Evolutionary conservation across 2,113 vertebrate genomes (phyloP), one percentile per base, ranked within the genome.

Genomic region (Etheostoma spectabile): DNA sequence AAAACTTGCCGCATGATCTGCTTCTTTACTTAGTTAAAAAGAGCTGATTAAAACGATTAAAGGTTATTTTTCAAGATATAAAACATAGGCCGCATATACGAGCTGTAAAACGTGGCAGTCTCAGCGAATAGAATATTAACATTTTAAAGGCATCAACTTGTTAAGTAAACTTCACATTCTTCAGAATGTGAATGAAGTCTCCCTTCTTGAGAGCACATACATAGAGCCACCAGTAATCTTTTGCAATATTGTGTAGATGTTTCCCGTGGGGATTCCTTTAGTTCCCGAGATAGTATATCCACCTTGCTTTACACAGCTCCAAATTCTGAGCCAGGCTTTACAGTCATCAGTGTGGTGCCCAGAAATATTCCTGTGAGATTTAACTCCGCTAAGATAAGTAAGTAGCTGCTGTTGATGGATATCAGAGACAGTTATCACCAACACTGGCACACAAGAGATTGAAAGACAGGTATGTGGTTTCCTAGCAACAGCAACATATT

Each of bases 351-450:
- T 45, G 55, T 55, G 46, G 27, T 55, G 13, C 48, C 59, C 74
- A 64, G 52, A 78, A 82, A 89, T 60, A 77, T 79, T 16, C 27
- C 30, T 77, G 35, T 62, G 22, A 81, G 77, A 78, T 78, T 73
- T 61, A 73, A 55, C 56, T 67, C 62, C 65, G 75, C 76, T 79
- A 57, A 38, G 62, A 72, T 82, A 69, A 78, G 74, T 56, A 63
- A 68, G 66, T 71, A 53, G 67, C 55, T 67, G 51, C 70, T 82
- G 24, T 38, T 80, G 68, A 88, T 76, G 61, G 35, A 65, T 66
- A 84, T 77, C 56, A 64, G 57, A 66, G 62, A 76, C n/a, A 35
- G 57, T 55, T 73, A 52, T 79, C 70, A 53, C 53, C 21, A 51
- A 80, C 21, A 56, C 7, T 6, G 3, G 33, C 51, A 68, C 27